Conservation (phyloP, 2,113 vertebrate species). For the Anguilla rostrata region DNA sequence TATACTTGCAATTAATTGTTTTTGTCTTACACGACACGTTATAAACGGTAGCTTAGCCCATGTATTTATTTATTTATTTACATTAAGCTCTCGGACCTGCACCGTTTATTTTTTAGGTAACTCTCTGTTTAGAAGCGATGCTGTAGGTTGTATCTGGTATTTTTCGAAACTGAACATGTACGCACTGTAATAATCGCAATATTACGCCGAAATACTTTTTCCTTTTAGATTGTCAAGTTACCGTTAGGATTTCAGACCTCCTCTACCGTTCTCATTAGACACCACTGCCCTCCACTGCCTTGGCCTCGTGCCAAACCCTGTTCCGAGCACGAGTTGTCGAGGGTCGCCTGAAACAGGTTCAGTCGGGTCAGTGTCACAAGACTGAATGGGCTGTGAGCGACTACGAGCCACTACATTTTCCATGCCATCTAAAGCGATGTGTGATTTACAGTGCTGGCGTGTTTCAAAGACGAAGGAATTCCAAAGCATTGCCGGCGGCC, state of each 20-base stretch:
- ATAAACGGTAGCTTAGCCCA: too few relatives aligned
- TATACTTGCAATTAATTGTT: neutral
- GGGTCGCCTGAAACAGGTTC: constrained; percentile 42
- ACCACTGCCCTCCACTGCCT: constrained; percentile 43
- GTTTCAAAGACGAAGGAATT: constrained; percentile 4
- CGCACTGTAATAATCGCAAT: constrained; percentile 20
- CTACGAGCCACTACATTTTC: constrained; percentile 56
- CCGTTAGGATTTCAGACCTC: constrained; percentile 22
- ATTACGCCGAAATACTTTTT: constrained; percentile 19
- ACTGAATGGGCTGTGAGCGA: constrained; percentile 51
- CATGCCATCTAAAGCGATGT: constrained; percentile 59
- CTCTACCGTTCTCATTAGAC: constrained; percentile 38
- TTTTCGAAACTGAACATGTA: neutral
- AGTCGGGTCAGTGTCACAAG: constrained; percentile 61
- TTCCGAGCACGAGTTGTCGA: constrained; percentile 41
- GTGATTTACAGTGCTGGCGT: constrained; percentile 37
- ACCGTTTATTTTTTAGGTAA: neutral
- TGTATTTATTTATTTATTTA: too few relatives aligned
- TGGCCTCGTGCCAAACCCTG: constrained; percentile 46
- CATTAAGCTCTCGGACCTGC: neutral
- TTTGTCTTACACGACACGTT: neutral
- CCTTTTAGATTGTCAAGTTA: constrained; percentile 38
- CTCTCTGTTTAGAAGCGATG: neutral
- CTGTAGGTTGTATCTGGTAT: constrained; percentile 27
- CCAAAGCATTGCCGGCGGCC: neutral